Evolutionary conservation across 2,797 vertebrate species (phyloP).

Genomic region (Scarus forsteni): DNA sequence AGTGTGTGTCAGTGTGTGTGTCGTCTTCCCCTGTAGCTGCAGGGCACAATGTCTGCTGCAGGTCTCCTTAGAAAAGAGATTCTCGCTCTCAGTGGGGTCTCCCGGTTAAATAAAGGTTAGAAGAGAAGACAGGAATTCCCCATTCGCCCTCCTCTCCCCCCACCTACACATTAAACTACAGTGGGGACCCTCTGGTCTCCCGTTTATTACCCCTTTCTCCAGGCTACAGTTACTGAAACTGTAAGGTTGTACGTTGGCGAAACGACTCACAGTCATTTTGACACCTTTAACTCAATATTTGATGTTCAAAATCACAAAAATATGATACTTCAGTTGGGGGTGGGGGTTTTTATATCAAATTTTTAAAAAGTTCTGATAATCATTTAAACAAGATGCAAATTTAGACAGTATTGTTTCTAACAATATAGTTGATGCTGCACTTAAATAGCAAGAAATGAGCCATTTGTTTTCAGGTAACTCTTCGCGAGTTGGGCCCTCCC

Average conservation of each 20-base stretch:
- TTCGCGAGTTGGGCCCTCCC: too few species aligned
- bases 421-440: too few species aligned
- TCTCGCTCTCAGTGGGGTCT: slow-evolving; percentile 70
- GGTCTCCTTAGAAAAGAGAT: slow-evolving; percentile 58
- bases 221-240: slow-evolving; percentile 64
- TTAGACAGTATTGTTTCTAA: too few species aligned
- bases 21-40: slow-evolving; percentile 57
- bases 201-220: slow-evolving; percentile 74
- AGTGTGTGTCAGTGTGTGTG: slow-evolving; percentile 38
- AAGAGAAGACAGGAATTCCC: slow-evolving; percentile 63
- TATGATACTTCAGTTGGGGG: background rate
- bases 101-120: slow-evolving; percentile 78
- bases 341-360: too few species aligned
- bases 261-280: slow-evolving; percentile 25
- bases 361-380: too few species aligned
- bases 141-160: slow-evolving; percentile 9
- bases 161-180: slow-evolving; percentile 66
- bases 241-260: background rate
- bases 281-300: slow-evolving; percentile 25
- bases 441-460: too few species aligned
- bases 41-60: slow-evolving; percentile 69
- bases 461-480: too few species aligned
- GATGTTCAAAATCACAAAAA: slow-evolving; percentile 16
- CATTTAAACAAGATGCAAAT: too few species aligned
- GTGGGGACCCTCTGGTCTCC: slow-evolving; percentile 72